A percentile compares a stretch with the other conserved stretches of the same genome.
Conservation (phyloP, 2,888 invertebrate species). For the Electrophaes corylata region DNA sequence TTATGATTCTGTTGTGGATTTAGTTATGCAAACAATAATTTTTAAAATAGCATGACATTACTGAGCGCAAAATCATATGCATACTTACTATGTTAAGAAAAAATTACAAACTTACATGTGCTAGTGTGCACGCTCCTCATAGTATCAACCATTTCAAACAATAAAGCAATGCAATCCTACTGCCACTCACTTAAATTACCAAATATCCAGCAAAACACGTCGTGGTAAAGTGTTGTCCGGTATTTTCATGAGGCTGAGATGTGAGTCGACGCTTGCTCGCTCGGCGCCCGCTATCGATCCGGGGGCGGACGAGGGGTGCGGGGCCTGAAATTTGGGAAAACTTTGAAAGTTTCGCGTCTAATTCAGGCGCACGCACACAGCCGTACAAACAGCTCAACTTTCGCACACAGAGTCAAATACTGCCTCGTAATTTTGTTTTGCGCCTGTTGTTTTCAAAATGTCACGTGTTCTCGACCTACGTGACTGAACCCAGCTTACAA, state of each 20-base stretch:
- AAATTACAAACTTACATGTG: slow-evolving; percentile 2
- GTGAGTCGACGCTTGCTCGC: slow-evolving; percentile 66
- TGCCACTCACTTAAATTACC: slow-evolving; percentile 54
- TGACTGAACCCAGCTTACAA: slow-evolving; percentile 59
- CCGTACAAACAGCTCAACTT: slow-evolving; percentile 59
- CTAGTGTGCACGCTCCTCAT: slow-evolving; percentile 5
- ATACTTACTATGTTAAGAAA: background rate
- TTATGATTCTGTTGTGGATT: too few relatives aligned
- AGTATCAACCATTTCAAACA: slow-evolving; percentile 19
- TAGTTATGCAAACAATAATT: too few relatives aligned
- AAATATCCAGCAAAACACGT: slow-evolving; percentile 67
- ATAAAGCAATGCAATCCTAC: slow-evolving; percentile 50
- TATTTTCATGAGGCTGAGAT: slow-evolving; percentile 75
- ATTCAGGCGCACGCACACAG: slow-evolving; percentile 84
- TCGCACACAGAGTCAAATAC: slow-evolving; percentile 60
- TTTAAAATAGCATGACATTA: background rate
- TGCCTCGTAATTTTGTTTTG: slow-evolving; percentile 77
- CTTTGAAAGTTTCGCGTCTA: slow-evolving; percentile 85
- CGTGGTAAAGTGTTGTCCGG: slow-evolving; percentile 79
- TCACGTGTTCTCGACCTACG: slow-evolving; percentile 75
- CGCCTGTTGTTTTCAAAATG: slow-evolving; percentile 71
- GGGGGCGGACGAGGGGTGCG: slow-evolving; percentile 59
- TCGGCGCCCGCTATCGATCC: slow-evolving; percentile 79
- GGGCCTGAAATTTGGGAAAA: slow-evolving; percentile 84
- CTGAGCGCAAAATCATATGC: background rate